These are phyloP conservation scores for Bombyx mori DNA, from an alignment of 1,140 invertebrate species.

Conservation along the genomic window ASM3026992v2 NC_085123.1:5049001-5049500, in stretches of 20 bases:
- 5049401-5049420: slow-evolving; percentile 37
- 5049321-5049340: slow-evolving; percentile 46
- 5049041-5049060: too few species aligned
- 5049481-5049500: slow-evolving; percentile 12
- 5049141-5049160: too few species aligned
- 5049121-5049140: too few species aligned
- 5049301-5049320: slow-evolving; percentile 46
- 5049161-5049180: too few species aligned
- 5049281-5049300: slow-evolving; percentile 16
- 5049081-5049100: too few species aligned
- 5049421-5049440: slow-evolving; percentile 38
- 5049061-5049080: too few species aligned
- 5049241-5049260: not conserved
- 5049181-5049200: too few species aligned
- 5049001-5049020: too few species aligned
- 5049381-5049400: slow-evolving; percentile 44
- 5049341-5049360: slow-evolving; percentile 50
- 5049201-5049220: too few species aligned
- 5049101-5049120: too few species aligned
- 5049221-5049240: too few species aligned
- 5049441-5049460: slow-evolving; percentile 48
- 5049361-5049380: slow-evolving; percentile 37
- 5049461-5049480: slow-evolving; percentile 32
- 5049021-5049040: too few species aligned
- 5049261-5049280: not conserved